Evolutionary conservation across 2,797 vertebrate genomes (phyloP).

Genomic region (Meda fulgida): DNA sequence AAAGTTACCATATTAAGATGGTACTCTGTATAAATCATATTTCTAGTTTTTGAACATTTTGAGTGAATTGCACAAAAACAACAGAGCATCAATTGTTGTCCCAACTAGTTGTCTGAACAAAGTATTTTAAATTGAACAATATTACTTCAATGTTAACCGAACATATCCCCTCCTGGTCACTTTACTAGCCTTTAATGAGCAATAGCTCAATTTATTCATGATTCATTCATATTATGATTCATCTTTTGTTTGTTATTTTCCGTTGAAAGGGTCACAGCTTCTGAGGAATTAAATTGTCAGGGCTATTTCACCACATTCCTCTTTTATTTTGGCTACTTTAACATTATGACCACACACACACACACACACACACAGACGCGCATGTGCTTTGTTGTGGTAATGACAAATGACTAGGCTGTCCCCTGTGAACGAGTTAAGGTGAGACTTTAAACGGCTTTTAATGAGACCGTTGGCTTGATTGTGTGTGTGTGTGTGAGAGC

Average conservation of each 20-base stretch:
- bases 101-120: not conserved
- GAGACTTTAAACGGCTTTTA: slow-evolving; percentile 33
- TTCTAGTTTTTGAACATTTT: not conserved
- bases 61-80: not conserved
- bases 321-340: not conserved
- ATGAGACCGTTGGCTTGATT: slow-evolving; percentile 12
- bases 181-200: not conserved
- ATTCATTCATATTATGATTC: not conserved
- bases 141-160: not conserved
- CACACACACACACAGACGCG: slow-evolving; percentile 15
- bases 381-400: slow-evolving; percentile 18
- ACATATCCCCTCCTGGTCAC: not conserved
- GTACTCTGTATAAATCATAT: not conserved
- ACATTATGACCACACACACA: not conserved
- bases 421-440: slow-evolving; percentile 29
- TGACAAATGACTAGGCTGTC: slow-evolving; percentile 36
- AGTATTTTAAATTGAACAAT: not conserved
- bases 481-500: not conserved
- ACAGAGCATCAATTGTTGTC: not conserved
- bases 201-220: not conserved
- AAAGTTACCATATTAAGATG: not conserved
- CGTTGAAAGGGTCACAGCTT: not conserved
- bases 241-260: slow-evolving; percentile 20
- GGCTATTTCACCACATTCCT: not conserved
- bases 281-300: slow-evolving; percentile 11